A percentile compares a stretch with the other conserved stretches of the same genome.
Evolutionary conservation across 2,113 vertebrate genomes (phyloP).

Genomic region (Ornithorhynchus anatinus): DNA sequence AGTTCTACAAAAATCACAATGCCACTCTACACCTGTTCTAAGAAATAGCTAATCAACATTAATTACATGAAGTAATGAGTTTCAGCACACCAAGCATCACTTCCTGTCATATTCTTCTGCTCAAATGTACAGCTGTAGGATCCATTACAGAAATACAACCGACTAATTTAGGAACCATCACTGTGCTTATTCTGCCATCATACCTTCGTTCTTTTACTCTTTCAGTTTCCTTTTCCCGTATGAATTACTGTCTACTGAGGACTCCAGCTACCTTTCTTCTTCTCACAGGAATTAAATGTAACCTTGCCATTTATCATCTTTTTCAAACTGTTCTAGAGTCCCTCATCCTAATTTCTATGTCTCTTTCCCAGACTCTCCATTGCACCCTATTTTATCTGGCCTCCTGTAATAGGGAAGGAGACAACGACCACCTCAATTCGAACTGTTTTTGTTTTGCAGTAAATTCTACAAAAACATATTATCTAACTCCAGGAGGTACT

Average conservation of each 20-base stretch:
- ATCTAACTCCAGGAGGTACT: background rate
- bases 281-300: too few species aligned
- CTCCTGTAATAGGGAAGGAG: constrained; percentile 7
- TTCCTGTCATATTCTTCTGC: background rate
- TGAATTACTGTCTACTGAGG: too few species aligned
- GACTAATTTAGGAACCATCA: background rate
- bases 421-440: constrained; percentile 18
- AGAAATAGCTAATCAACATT: too few species aligned
- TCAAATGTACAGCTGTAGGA: background rate
- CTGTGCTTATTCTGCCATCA: too few species aligned
- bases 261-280: too few species aligned
- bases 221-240: too few species aligned
- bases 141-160: background rate
- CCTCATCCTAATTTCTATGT: constrained; percentile 3
- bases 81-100: background rate
- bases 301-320: too few species aligned
- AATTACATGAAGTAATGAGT: too few species aligned
- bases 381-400: background rate
- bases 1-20: too few species aligned
- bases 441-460: background rate
- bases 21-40: too few species aligned
- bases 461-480: background rate
- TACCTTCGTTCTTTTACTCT: too few species aligned
- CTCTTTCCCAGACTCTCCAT: background rate
- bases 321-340: too few species aligned